Conservation (phyloP, 2,797 vertebrate species). For the Antrozous pallidus region DNA sequence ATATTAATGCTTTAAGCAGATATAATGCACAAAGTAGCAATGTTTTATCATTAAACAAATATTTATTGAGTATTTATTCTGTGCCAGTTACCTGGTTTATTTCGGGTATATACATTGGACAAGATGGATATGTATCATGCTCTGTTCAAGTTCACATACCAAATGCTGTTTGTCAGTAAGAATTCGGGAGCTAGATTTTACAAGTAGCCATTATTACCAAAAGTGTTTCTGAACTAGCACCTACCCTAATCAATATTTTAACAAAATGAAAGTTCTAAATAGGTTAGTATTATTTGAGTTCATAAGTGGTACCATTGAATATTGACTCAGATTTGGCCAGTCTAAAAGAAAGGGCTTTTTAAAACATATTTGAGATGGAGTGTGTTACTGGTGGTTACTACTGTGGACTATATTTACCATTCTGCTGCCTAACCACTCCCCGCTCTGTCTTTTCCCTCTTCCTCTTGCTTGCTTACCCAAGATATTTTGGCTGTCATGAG, state of each 20-base stretch:
- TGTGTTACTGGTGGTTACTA: background rate
- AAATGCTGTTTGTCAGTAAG: background rate
- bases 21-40: background rate
- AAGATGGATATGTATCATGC: background rate
- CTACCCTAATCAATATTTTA: background rate
- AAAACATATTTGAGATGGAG: background rate
- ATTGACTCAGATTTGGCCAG: background rate
- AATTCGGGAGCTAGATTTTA: slow-evolving; percentile 22
- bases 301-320: background rate
- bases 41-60: slow-evolving; percentile 8
- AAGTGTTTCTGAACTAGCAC: background rate
- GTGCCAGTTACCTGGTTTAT: background rate
- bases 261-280: background rate
- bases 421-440: background rate
- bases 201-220: background rate
- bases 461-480: background rate
- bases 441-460: background rate
- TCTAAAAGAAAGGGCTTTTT: background rate
- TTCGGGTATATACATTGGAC: background rate
- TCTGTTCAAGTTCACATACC: background rate
- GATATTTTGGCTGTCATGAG: background rate
- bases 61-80: background rate
- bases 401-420: background rate
- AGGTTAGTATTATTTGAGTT: background rate
- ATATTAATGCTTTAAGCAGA: too few species aligned